Conservation (phyloP, 2,888 invertebrate genomes). For the Epinotia nisella region DNA sequence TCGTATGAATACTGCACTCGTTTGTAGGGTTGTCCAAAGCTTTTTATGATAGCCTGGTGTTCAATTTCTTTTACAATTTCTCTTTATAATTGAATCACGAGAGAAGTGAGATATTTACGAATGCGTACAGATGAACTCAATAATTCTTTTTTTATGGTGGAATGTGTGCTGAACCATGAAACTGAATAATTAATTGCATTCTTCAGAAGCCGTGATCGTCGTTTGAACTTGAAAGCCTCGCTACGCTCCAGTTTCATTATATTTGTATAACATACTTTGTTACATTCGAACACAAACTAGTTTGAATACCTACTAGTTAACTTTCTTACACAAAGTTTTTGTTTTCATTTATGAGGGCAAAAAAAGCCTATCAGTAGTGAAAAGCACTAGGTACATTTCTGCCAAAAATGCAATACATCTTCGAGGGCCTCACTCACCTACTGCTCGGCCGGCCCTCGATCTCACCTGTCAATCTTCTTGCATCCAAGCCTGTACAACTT, state of each 20-base stretch:
- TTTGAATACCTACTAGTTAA: no score
- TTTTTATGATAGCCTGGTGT: not conserved
- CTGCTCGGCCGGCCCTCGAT: not conserved
- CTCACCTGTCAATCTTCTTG: not conserved
- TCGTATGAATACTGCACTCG: constrained; percentile 66
- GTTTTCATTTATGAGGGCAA: not conserved
- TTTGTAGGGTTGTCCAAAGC: constrained; percentile 64
- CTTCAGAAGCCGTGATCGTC: not conserved
- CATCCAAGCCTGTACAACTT: not conserved
- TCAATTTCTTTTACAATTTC: not conserved
- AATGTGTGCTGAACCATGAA: not conserved
- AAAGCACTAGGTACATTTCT: not conserved
- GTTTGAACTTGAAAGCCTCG: not conserved
- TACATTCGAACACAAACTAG: no score
- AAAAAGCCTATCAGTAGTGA: not conserved
- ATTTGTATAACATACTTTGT: no score
- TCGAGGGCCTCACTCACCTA: not conserved
- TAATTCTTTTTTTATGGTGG: no score
- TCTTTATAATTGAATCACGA: not conserved
- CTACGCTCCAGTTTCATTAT: not conserved
- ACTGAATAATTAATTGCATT: not conserved
- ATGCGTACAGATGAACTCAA: no score
- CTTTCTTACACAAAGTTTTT: not conserved
- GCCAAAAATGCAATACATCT: not conserved
- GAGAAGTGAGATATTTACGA: not conserved